Evolutionary conservation across 2,888 invertebrate species (phyloP), one percentile per base, ranked within the genome.

Genomic region (Blomia tropicalis): DNA sequence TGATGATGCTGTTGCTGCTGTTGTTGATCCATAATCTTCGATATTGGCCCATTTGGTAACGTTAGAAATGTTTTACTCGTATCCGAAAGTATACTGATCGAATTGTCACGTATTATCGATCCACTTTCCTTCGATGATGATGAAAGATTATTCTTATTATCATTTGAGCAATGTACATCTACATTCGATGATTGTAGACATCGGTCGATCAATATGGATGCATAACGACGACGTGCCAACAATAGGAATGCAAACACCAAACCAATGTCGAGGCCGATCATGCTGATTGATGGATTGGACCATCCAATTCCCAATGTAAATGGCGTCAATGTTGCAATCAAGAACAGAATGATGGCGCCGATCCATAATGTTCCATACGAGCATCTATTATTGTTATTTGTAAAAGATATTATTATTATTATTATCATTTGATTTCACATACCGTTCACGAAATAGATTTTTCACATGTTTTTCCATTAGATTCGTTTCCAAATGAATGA

Each of bases 71-170:
- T 31, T 36, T 56, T 56, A 25, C 56, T 56, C 19, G 56, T 22
- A n/a, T 56, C 56, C 19, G 56, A 56, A 3, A 56, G 29, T 29
- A 56, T 56, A 25, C 56, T 56, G 11, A 56, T 56, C 11, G 56
- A 56, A 56, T 56, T 56, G 3, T 31, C 56, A 22, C 31, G 56
- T 19, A 27, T 56, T n/a, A n/a, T n/a, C n/a, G n/a, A n/a, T n/a
- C n/a, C n/a, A n/a, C n/a, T n/a, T n/a, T n/a, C n/a, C n/a, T n/a
- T n/a, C 29, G 56, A 56, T 29, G 11, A 14, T 2, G 29, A 27
- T 2, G 56, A 56, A 4, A 30, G 29, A 2, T 29, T 31, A 36
- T 56, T 25, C 23, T 56, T 56, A n/a, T n/a, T n/a, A n/a, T n/a
- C n/a, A 17, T 11, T 27, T 56, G 56, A 56, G 25, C 56, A 29